Percentiles rank a stretch among this genome's conserved stretches.
phyloP scores from a whole-genome alignment of 1,140 invertebrate genomes.

The Melitaea cinxia region DNA sequence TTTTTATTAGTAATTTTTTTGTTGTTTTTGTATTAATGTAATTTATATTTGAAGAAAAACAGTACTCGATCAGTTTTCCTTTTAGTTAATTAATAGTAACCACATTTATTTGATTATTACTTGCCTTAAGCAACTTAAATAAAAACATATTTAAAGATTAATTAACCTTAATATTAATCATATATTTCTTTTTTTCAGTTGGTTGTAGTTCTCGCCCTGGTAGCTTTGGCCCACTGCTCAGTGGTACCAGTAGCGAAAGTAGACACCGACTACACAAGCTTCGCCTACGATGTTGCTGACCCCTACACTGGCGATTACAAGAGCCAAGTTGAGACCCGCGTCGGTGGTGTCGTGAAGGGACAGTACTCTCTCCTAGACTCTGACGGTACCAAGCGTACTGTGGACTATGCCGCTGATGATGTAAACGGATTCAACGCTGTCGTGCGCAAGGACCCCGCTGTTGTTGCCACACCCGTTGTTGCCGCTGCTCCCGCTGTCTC shows the following conservation, averaged over 20 bases:
- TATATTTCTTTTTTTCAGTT: constrained; percentile 44
- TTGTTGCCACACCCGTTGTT: constrained; percentile 42
- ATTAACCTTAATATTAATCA: neutral
- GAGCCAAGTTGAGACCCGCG: constrained; percentile 72
- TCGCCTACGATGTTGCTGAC: constrained; percentile 73
- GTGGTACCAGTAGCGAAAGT: constrained; percentile 53
- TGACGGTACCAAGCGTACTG: constrained; percentile 76
- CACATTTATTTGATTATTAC: too few species aligned
- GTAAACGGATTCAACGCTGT: constrained; percentile 79
- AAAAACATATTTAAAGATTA: neutral
- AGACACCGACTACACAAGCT: constrained; percentile 58
- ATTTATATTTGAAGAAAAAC: too few species aligned
- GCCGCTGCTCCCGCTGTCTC: constrained; percentile 10
- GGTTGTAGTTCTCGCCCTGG: constrained; percentile 53
- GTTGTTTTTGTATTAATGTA: too few species aligned
- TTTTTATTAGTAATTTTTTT: neutral
- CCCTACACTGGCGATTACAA: constrained; percentile 79
- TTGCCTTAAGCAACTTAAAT: neutral
- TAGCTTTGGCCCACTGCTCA: constrained; percentile 51
- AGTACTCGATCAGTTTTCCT: too few species aligned
- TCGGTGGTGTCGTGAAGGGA: constrained; percentile 82
- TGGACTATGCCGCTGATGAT: constrained; percentile 77
- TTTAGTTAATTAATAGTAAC: too few species aligned
- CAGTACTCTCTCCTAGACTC: constrained; percentile 74
- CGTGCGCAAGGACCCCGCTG: constrained; percentile 66